Base-by-base conservation (phyloP, 2,797 vertebrate genomes). In the Mycteria americana region DNA sequence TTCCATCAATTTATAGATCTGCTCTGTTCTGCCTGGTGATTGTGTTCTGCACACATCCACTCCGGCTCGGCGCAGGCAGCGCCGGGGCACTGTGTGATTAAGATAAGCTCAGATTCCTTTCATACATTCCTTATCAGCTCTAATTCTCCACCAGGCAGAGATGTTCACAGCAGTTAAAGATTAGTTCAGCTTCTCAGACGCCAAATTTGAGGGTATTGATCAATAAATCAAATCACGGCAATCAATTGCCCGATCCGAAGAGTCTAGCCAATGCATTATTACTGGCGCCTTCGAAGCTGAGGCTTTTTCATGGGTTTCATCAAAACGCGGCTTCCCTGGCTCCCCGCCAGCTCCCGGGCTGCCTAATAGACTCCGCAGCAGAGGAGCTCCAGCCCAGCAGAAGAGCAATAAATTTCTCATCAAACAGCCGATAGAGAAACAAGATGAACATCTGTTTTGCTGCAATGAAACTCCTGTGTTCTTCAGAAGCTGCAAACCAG, bases 1-100 rank as follows among this genome's bases (percentile, higher is more conserved):
- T 99, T 99, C 99, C 99, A 99, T 99, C 99, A 99, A 99, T 99
- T 98, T 99, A 99, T 99, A 99, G 99, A 99, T 99, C 99, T 98
- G 99, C 98, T 98, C 99, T 98, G 99, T 99, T 99, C 99, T 99
- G 99, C 99, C 99, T 99, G 98, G 99, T 98, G 98, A 99, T 99
- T 99, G 99, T 99, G 98, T 95, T 98, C 98, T 97, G 98, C 97
- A 97, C 91, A 93, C 94, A 85, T 95, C 96, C 94, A 97, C 94
- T 95, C 97, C 95, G 92, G 94, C 97, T 48, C 95, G 41, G 97
- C 95, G 75, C 81, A 96, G 97, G 97, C 98, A 96, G 97, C 91
- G 96, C 97, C 86, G 85, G 98, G 98, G 98, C 98, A 96, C 98
- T 98, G 98, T 98, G 98, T 98, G 98, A 99, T 99, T 98, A 98